Evolutionary conservation across 2,888 invertebrate species (phyloP), one percentile per base, ranked within the genome.

Genomic region (Rhaphigaster nebulosa): DNA sequence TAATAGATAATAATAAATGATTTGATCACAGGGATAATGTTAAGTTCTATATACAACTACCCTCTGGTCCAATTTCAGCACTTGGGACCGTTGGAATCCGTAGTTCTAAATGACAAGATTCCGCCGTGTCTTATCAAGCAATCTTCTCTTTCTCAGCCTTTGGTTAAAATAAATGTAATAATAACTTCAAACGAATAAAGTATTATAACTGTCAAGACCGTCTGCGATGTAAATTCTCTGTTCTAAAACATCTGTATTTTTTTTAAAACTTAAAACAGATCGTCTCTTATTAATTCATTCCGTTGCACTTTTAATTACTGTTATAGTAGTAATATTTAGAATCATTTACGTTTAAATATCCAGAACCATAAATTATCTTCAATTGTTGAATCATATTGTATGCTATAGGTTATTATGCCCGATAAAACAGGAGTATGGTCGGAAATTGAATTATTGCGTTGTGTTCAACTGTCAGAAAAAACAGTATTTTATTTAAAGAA

Each of bases 1-100:
- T n/a, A 4, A 84, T 84, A 84, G 15, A 84, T 50, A 50, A 84
- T 84, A 45, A 45, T 84, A n/a, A 45, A 41, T 84, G n/a, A 45
- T 84, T 29, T 15, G 45, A 84, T 84, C 84, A 84, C 84, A 84
- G 84, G 84, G 84, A 41, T 84, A 45, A 84, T 45, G 41, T 45
- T 50, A 45, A 84, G 45, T 45, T 6, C 45, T 84, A 84, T 84
- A 2, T 84, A 84, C 84, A 84, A 41, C 70, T 38, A 38, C 34
- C 70, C 34, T 0, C 38, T 20, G 38, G 34, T 76, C 70, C 70
- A 2, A 34, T 38, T 20, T 76, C 23, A 20, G 34, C 8, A 76
- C 34, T 38, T 38, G 6, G 38, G 38, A 20, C 70, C 4, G 4
- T 70, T 34, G 18, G 70, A 34, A 5, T 8, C 38, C 65, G 5